Percentiles rank a stretch among this genome's conserved stretches.
Evolutionary conservation across 2,113 vertebrate genomes (phyloP).

Genomic region (Rousettus leschenaultii): DNA sequence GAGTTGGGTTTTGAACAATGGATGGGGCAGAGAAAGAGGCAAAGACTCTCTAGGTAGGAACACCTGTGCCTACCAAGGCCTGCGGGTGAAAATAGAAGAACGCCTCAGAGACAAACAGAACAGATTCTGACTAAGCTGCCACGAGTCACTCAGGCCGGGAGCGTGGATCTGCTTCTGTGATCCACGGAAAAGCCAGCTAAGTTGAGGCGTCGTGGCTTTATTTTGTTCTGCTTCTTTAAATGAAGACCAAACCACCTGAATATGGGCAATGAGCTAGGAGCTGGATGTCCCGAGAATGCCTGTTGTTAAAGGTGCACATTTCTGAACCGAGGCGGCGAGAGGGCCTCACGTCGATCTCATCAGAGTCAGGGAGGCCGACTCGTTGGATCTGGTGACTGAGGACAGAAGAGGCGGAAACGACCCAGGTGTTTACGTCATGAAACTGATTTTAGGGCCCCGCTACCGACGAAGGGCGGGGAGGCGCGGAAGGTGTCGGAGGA

Average conservation of each 20-base stretch:
- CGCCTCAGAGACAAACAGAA: not conserved
- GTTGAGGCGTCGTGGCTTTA: not conserved
- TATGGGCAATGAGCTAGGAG: not conserved
- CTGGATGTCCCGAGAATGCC: not conserved
- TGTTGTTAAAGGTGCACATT: accelerated
- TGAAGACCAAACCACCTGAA: not conserved
- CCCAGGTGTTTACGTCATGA: accelerated
- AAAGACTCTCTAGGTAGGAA: no score
- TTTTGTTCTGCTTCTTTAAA: not conserved
- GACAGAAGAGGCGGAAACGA: not conserved
- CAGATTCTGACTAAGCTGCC: accelerated
- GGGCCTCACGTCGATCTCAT: not conserved
- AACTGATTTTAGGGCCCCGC: no score
- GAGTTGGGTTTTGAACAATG: not conserved
- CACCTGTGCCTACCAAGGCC: not conserved
- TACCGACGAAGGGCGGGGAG: not conserved
- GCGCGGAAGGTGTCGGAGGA: no score
- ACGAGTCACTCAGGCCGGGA: accelerated
- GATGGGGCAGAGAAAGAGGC: not conserved
- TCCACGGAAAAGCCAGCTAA: accelerated
- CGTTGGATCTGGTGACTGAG: no score
- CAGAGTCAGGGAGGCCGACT: not conserved
- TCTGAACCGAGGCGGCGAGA: not conserved
- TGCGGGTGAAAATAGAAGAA: not conserved
- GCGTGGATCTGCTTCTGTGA: not conserved